Base-by-base conservation (phyloP, 2,888 invertebrate species). In the Dasypolia templi region DNA sequence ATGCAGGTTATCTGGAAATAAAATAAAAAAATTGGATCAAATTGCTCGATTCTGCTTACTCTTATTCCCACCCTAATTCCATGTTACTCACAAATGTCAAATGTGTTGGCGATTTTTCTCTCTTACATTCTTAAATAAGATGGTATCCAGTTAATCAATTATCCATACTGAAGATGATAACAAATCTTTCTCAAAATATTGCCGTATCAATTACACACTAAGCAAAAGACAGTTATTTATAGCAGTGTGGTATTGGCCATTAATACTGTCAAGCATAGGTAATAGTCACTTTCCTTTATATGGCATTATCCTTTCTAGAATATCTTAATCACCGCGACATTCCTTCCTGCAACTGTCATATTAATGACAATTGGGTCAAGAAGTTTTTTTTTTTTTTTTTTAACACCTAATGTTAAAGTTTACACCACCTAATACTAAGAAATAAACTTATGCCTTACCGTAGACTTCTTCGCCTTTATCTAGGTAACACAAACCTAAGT, bases 261-360 rank as follows among this genome's bases (percentile, higher is more conserved):
- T 73, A 46, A 63, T 49, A 53, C 14, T 53, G 67, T 4, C 32
- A 32, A 26, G 29, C 49, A 42, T 78, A 72, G n/a, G n/a, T n/a
- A 29, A 63, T 62, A 69, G 78, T 39, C 53, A 78, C 82, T 78
- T 58, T 46, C 46, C 68, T 78, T 78, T 82, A 77, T 82, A 78
- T 55, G 78, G 78, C 82, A 77, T 78, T 77, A 77, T 68, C 69
- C 77, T 78, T 78, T 82, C 82, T 58, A 77, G 61, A 78, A 82
- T 82, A 62, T 63, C 46, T 78, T 82, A 78, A 78, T 78, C 78
- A 78, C 77, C 62, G n/a, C n/a, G n/a, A n/a, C n/a, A n/a, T n/a
- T n/a, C n/a, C n/a, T n/a, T n/a, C n/a, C n/a, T n/a, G n/a, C n/a
- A n/a, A n/a, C n/a, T n/a, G n/a, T n/a, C n/a, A n/a, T n/a, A n/a